A percentile compares a stretch with the other conserved stretches of the same genome.
Evolutionary conservation across 2,797 vertebrate species (phyloP).

Genomic region (Sebastiscus albofasciatus): DNA sequence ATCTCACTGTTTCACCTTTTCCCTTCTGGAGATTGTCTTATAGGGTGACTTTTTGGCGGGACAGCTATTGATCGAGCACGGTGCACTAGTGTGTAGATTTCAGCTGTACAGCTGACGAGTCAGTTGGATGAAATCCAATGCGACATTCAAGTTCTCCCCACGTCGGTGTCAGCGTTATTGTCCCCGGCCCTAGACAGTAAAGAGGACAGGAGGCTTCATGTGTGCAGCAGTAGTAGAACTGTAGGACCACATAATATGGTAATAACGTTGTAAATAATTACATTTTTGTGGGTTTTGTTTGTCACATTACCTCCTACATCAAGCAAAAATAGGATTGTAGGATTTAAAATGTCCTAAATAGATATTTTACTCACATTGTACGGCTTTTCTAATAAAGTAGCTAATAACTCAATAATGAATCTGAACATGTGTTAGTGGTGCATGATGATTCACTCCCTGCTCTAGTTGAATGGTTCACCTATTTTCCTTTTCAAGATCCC

Average conservation of each 20-base stretch:
- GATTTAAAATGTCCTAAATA: neutral
- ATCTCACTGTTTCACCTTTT: conserved; percentile 5
- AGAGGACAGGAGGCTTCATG: conserved; percentile 28
- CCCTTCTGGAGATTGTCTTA: conserved; percentile 22
- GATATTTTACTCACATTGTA: neutral
- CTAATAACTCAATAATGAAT: neutral
- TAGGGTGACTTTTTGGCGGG: conserved; percentile 55
- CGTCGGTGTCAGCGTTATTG: conserved; percentile 50
- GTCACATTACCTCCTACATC: neutral
- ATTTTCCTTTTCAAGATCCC: conserved; percentile 1
- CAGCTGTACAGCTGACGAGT: conserved; percentile 67
- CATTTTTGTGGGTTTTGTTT: neutral
- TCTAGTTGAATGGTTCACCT: conserved; percentile 22
- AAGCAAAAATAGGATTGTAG: neutral
- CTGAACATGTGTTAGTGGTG: neutral
- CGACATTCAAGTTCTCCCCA: conserved; percentile 49
- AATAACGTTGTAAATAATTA: neutral
- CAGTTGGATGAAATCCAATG: conserved; percentile 70
- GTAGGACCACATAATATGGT: neutral
- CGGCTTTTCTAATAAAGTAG: neutral
- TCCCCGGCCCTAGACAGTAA: neutral
- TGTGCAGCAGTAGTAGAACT: conserved; percentile 5
- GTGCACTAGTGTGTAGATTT: conserved; percentile 67
- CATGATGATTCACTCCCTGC: neutral
- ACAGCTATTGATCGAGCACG: conserved; percentile 53